Conservation (phyloP, 2,113 vertebrate species). For the Oncorhynchus clarkii region DNA sequence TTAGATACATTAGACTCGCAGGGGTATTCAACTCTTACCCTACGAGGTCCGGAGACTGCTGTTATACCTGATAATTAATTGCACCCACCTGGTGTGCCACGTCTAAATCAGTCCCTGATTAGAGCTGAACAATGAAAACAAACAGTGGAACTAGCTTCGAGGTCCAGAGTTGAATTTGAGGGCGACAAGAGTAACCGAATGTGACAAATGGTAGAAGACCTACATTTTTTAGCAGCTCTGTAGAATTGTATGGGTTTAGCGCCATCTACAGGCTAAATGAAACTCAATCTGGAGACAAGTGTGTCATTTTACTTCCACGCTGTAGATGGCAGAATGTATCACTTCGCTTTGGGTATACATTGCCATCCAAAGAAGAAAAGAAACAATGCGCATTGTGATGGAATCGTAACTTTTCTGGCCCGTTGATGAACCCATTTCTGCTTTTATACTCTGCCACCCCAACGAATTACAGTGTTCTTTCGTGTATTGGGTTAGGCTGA, state of each 20-base stretch:
- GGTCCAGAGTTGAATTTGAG: not conserved
- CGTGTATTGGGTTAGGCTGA: conserved; percentile 79
- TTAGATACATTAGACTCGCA: too few species aligned
- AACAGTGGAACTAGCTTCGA: too few species aligned
- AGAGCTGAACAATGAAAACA: too few species aligned
- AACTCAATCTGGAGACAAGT: not conserved
- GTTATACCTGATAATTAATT: too few species aligned
- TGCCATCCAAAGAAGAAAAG: conserved; percentile 1
- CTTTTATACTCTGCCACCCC: conserved; percentile 4
- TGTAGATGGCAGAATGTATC: conserved; percentile 10
- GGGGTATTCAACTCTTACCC: too few species aligned
- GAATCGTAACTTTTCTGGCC: not conserved
- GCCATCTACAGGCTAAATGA: conserved; percentile 46
- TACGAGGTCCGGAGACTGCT: too few species aligned
- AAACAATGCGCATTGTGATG: conserved; percentile 6
- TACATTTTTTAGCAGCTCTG: not conserved
- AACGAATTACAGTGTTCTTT: too few species aligned
- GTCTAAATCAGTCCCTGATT: too few species aligned
- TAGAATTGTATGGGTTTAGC: conserved; percentile 25
- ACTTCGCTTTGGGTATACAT: too few species aligned
- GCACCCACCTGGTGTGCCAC: too few species aligned
- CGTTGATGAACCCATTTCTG: not conserved
- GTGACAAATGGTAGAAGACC: not conserved
- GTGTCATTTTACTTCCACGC: not conserved
- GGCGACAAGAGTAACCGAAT: too few species aligned